phyloP scores from a whole-genome alignment of 2,888 invertebrate genomes.

The Boloria selene region DNA sequence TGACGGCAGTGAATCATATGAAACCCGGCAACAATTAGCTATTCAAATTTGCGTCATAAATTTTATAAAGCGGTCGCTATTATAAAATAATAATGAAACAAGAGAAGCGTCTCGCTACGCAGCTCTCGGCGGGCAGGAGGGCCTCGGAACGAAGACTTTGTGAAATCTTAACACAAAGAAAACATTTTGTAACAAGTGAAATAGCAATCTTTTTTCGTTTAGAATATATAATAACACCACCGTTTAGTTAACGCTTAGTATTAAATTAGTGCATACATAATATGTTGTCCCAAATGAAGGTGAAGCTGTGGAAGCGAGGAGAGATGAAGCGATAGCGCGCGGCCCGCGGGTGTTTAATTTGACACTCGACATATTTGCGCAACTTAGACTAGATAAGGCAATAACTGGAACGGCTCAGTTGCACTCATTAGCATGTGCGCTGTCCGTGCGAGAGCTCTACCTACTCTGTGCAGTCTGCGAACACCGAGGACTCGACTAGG shows the following conservation, averaged over 20 bases:
- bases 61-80: slow-evolving; percentile 18
- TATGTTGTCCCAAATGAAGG: too few relatives aligned
- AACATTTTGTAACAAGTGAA: slow-evolving; percentile 3
- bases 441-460: neutral
- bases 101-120: slow-evolving; percentile 9
- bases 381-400: slow-evolving; percentile 11
- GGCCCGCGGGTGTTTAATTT: slow-evolving; percentile 6
- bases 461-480: neutral
- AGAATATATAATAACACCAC: too few relatives aligned
- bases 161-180: too few relatives aligned
- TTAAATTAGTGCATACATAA: too few relatives aligned
- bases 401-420: slow-evolving; percentile 11
- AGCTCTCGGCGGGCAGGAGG: neutral
- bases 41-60: slow-evolving; percentile 32
- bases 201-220: neutral
- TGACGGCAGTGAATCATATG: slow-evolving; percentile 29
- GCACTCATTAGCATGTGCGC: slow-evolving; percentile 9
- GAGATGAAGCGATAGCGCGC: too few relatives aligned
- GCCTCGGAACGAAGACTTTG: neutral
- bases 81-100: slow-evolving; percentile 11
- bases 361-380: slow-evolving; percentile 15
- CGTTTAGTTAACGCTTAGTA: too few relatives aligned
- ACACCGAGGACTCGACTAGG: too few relatives aligned
- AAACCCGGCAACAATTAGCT: slow-evolving; percentile 32
- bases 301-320: neutral